Conservation (phyloP, 2,888 invertebrate genomes). For the Chalcis sispes region DNA sequence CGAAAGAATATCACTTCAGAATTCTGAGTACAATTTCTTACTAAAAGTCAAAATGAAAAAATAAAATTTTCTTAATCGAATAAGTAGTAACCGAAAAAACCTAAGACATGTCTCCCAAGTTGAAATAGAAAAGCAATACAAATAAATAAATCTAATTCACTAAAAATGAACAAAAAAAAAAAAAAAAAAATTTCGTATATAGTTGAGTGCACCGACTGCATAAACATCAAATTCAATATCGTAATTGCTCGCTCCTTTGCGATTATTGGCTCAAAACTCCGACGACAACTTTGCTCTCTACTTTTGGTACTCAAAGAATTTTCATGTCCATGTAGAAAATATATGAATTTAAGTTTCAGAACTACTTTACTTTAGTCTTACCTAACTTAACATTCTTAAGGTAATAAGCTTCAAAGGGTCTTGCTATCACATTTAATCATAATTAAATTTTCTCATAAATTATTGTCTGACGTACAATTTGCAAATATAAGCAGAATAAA, state of each 20-base stretch:
- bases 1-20: too few relatives aligned
- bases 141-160: too few relatives aligned
- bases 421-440: conserved; percentile 16
- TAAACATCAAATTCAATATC: conserved; percentile 70
- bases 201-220: conserved; percentile 63
- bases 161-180: too few relatives aligned
- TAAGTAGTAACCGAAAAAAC: too few relatives aligned
- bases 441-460: conserved; percentile 14
- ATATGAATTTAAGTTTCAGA: background rate
- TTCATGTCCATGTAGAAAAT: background rate
- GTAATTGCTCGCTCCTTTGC: conserved; percentile 68
- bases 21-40: too few relatives aligned
- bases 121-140: too few relatives aligned
- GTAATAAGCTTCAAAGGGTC: conserved; percentile 41
- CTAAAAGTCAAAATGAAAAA: too few relatives aligned
- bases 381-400: conserved; percentile 31
- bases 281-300: conserved; percentile 31
- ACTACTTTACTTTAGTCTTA: conserved; percentile 8
- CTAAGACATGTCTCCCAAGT: too few relatives aligned
- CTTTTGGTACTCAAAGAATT: background rate
- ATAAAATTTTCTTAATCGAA: too few relatives aligned
- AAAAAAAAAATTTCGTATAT: conserved; percentile 43
- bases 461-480: background rate
- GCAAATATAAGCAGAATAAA: too few relatives aligned
- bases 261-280: conserved; percentile 63